These are phyloP conservation scores for Eudemis profundana DNA, from an alignment of 2,888 invertebrate genomes.

Conservation along the genomic window DNA sequence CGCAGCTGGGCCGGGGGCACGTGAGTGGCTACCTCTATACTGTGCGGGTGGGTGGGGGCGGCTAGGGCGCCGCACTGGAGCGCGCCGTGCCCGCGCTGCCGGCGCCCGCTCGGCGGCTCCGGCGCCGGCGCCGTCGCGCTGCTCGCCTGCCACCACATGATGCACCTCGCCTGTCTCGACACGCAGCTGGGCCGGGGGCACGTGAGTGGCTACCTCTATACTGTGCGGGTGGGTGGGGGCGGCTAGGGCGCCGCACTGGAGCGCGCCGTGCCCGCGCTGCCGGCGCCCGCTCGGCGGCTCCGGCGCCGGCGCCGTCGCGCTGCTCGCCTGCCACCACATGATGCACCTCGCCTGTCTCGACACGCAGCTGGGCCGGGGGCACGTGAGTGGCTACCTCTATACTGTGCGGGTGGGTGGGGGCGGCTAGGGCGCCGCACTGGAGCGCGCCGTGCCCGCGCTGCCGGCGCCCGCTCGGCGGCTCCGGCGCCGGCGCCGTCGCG, in stretches of 20 bases:
- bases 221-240: conserved; percentile 40
- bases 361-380: conserved; percentile 83
- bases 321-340: conserved; percentile 91
- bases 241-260: conserved; percentile 1
- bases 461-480: conserved; percentile 84
- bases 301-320: conserved; percentile 88
- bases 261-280: conserved; percentile 21
- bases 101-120: conserved; percentile 86
- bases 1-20: conserved; percentile 81
- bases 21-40: too few relatives aligned
- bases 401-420: conserved; percentile 40
- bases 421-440: conserved; percentile 5
- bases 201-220: too few relatives aligned
- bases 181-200: conserved; percentile 83
- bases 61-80: background rate
- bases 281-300: conserved; percentile 85
- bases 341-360: conserved; percentile 93
- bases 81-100: conserved; percentile 21
- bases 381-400: too few relatives aligned
- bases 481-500: conserved; percentile 88
- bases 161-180: conserved; percentile 92
- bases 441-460: conserved; percentile 19
- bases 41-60: conserved; percentile 39
- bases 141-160: conserved; percentile 90
- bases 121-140: conserved; percentile 88